These are phyloP conservation scores for Columba guinea DNA, from an alignment of 2,797 vertebrate species.

Conservation along the genomic window DNA sequence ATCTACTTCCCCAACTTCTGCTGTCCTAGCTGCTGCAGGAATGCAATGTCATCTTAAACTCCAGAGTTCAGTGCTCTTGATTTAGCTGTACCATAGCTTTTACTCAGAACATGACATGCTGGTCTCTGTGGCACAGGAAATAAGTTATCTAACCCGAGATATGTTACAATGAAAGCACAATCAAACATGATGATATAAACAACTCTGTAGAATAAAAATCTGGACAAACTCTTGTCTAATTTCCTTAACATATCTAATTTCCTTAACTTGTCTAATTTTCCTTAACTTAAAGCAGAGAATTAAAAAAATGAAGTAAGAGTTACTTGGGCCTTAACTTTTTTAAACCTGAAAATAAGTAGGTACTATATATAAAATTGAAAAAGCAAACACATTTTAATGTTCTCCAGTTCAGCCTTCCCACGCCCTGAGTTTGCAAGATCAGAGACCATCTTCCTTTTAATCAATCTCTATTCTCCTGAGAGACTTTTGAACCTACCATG, in stretches of 20 bases:
- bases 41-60: rapidly evolving
- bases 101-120: background rate
- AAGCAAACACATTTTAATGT: rapidly evolving
- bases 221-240: background rate
- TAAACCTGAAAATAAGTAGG: background rate
- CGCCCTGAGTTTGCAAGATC: background rate
- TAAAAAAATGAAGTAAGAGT: background rate
- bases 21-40: background rate
- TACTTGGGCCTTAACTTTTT: background rate
- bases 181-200: background rate
- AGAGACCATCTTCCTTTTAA: background rate
- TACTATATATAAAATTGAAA: background rate
- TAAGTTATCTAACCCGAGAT: background rate
- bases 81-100: background rate
- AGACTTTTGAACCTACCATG: background rate
- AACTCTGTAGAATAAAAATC: background rate
- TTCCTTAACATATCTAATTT: background rate
- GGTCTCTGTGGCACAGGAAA: background rate
- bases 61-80: background rate
- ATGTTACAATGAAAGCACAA: background rate
- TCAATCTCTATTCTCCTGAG: background rate
- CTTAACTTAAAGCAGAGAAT: background rate
- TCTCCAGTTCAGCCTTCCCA: background rate
- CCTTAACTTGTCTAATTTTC: background rate
- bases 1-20: background rate